These are phyloP conservation scores for Leptarthrus brevirostris DNA, from an alignment of 2,888 invertebrate species.

Conservation along the genomic window DNA sequence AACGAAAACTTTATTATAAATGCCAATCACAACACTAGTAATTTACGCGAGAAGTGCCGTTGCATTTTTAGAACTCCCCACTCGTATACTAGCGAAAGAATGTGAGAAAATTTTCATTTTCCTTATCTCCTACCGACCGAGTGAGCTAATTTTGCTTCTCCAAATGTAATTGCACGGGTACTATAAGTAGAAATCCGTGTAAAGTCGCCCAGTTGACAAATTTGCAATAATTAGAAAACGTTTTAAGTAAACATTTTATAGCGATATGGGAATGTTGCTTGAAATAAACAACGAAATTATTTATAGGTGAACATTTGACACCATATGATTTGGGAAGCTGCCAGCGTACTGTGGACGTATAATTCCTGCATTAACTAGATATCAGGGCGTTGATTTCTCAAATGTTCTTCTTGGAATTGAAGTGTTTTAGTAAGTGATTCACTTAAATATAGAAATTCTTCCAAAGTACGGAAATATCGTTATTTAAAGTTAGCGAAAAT, in stretches of 20 bases:
- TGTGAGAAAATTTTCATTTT: too few relatives aligned
- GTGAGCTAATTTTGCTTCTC: too few relatives aligned
- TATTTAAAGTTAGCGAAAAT: too few relatives aligned
- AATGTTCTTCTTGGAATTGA: neutral
- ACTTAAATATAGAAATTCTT: constrained; percentile 17
- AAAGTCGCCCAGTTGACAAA: constrained; percentile 30
- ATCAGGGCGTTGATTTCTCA: constrained; percentile 31
- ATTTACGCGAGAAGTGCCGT: too few relatives aligned
- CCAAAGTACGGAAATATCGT: too few relatives aligned
- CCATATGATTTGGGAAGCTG: constrained; percentile 23
- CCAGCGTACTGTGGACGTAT: constrained; percentile 24
- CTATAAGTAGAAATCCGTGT: constrained; percentile 37
- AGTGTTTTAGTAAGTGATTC: neutral
- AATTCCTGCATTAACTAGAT: constrained; percentile 37
- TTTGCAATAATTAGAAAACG: constrained; percentile 39
- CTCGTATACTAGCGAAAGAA: too few relatives aligned
- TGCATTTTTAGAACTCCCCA: too few relatives aligned
- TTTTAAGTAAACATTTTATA: constrained; percentile 17
- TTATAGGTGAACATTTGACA: constrained; percentile 42
- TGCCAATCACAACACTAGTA: too few relatives aligned
- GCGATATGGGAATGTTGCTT: constrained; percentile 26
- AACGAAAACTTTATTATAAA: too few relatives aligned
- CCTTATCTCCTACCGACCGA: too few relatives aligned
- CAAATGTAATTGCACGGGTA: too few relatives aligned
- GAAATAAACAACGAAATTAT: constrained; percentile 26